Conservation (phyloP, 2,113 vertebrate genomes). For the Xerus inauris region DNA sequence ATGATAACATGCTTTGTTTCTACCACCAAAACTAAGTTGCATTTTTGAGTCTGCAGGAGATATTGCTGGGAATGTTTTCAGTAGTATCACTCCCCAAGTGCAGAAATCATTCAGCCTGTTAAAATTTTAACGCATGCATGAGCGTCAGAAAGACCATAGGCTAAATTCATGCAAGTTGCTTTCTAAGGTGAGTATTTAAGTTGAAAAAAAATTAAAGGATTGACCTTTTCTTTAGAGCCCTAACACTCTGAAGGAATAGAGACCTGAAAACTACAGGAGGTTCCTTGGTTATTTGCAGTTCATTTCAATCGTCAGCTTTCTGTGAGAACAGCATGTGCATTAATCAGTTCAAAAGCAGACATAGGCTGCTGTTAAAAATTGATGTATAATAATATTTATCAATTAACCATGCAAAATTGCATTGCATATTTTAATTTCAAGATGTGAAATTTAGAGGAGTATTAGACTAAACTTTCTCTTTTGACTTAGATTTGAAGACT, state of each 20-base stretch:
- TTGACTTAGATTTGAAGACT: background rate
- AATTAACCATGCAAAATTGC: background rate
- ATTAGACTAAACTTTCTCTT: background rate
- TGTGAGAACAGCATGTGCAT: background rate
- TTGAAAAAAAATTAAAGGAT: conserved; percentile 57
- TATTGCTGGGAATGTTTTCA: background rate
- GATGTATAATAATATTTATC: background rate
- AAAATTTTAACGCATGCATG: background rate
- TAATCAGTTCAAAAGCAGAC: conserved; percentile 51
- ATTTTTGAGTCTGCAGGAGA: background rate
- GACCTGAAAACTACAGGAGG: background rate
- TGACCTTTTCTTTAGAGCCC: conserved; percentile 26
- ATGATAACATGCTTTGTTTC: background rate
- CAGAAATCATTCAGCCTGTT: background rate
- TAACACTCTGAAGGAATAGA: background rate
- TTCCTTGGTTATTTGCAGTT: conserved; percentile 20
- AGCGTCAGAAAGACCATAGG: background rate
- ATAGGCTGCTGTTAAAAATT: background rate
- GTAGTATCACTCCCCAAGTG: background rate
- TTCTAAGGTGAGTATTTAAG: conserved; percentile 37
- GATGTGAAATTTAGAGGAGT: background rate
- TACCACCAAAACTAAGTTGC: background rate
- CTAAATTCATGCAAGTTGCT: conserved; percentile 43
- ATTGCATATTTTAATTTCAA: conserved; percentile 3
- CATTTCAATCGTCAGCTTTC: conserved; percentile 46